Base-by-base conservation (phyloP, 2,113 vertebrate genomes). In the Lipotes vexillifer region DNA sequence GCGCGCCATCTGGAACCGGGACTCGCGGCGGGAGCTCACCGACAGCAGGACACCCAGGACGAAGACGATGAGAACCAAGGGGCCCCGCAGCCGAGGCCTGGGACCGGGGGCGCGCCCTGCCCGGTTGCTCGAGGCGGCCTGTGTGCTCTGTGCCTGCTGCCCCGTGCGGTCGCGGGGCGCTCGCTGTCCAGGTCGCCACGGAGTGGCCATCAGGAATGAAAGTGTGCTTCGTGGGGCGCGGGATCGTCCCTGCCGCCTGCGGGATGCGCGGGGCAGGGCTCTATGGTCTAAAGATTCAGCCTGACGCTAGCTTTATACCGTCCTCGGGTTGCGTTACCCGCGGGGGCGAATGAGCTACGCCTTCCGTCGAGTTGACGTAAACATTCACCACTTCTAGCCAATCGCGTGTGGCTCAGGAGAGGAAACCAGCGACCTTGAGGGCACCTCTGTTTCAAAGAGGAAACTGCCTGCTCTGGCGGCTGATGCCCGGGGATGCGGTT, bases 211-310 rank as follows among this genome's bases (percentile, higher is more conserved):
- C 8, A 59, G 55, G 36, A 49, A 49, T 29, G 5, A 27, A 38
- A 38, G 33, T 38, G n/a, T 59, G 7, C 38, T 38, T 59, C 4
- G 13, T 57, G 52, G 21, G 21, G n/a, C 23, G 23, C 78, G 6
- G 36, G 23, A 25, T 14, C 5, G 2, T 12, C 20, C 20, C 18
- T 13, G 61, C 61, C 5, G 63, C 29, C 13, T 65, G 11, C 20
- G 1, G 7, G 3, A 3, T 25, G 49, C 33, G 11, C 5, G 0
- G 49, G 3, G 20, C 11, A 0, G 33, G 21, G 10, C 49, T 14
- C 49, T 36, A 49, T 3, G 20, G 49, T 55, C 52, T 23, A 78
- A n/a, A 1, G 12, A 14, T 6, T 7, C 18, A 41, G 44, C 3
- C 46, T 23, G 10, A 10, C 31, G 11, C 31, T 57, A 38, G 33